phyloP scores from a whole-genome alignment of 2,888 invertebrate species.

The Drosophila histrio region DNA sequence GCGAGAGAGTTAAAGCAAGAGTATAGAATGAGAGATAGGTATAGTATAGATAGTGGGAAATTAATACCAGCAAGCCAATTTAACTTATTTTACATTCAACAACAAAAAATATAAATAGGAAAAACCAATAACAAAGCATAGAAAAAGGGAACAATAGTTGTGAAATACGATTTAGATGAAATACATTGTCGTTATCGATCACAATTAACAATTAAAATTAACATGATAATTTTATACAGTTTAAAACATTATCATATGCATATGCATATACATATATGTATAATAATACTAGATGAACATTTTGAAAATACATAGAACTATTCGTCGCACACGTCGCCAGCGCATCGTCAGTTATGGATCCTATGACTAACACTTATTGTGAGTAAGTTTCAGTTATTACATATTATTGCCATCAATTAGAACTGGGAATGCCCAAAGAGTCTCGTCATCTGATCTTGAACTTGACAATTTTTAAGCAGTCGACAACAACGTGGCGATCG shows the following conservation, averaged over 20 bases:
- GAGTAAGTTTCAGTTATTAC: constrained; percentile 27
- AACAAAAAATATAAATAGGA: constrained; percentile 18
- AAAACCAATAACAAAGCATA: constrained; percentile 45
- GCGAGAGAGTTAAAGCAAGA: constrained; percentile 13
- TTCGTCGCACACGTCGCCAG: constrained; percentile 23
- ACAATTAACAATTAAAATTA: constrained; percentile 53
- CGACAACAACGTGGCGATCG: constrained; percentile 28
- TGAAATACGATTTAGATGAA: constrained; percentile 13
- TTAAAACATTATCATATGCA: too few relatives aligned
- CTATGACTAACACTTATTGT: constrained; percentile 35
- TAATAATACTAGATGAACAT: constrained; percentile 53
- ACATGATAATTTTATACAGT: constrained; percentile 47
- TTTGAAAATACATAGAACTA: constrained; percentile 47
- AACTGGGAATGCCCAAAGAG: constrained; percentile 29
- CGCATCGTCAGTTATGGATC: constrained; percentile 29
- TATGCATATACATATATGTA: too few relatives aligned
- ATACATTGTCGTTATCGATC: constrained; percentile 32
- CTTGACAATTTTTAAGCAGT: not conserved
- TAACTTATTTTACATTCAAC: constrained; percentile 39
- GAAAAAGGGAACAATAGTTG: constrained; percentile 19
- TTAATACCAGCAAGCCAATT: constrained; percentile 30
- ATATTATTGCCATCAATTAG: constrained; percentile 41
- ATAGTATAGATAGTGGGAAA: constrained; percentile 9
- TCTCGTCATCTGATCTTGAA: constrained; percentile 20
- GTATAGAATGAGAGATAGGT: constrained; percentile 7